Evolutionary conservation across 2,797 vertebrate genomes (phyloP), one percentile per base, ranked within the genome.

Genomic region (Orestias chungarensis): DNA sequence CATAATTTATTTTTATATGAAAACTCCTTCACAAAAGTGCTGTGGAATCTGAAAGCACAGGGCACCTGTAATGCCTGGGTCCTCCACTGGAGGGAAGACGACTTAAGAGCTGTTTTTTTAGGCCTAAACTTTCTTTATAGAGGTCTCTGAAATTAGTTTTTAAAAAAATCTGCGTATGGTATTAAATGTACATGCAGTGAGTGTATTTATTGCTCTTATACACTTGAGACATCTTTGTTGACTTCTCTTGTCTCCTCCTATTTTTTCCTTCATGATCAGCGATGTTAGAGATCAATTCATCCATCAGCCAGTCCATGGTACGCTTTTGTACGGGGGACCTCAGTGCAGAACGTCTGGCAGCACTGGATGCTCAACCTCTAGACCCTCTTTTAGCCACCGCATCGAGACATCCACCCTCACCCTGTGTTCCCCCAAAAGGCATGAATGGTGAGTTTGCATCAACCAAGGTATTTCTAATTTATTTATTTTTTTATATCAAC

Each of bases 251-350:
- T 70, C 20, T 78, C 8, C 55, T 71, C 11, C 43, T 8, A 4
- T 72, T 5, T 78, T 9, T 71, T 43, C 11, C 15, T 72, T 70
- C 54, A 66, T 62, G 12, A 33, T 38, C 91, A 98, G 97, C 95
- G 0, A 87, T 98, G 71, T 85, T 81, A 0, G 97, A 98, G 71
- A 93, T 98, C 74, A 94, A 82, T 0, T 87, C 91, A 25, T 92
- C 94, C 79, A 81, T 96, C 82, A 92, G 92, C 47, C 95, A 94
- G 86, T 94, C 95, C 54, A 93, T 97, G 93, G 81, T 85, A 4
- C 94, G 93, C 49, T 97, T 96, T 88, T 96, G 95, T 78, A 93
- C 92, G 0, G 97, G 97, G 17, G 93, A 94, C 49, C 83, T 94
- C 18, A 82, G 85, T 74, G 87, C 91, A 0, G 94, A 92, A 8